Evolutionary conservation across 1,140 invertebrate species (phyloP), one percentile per base, ranked within the genome.

Genomic region (Pseudobourletiella spinata): DNA sequence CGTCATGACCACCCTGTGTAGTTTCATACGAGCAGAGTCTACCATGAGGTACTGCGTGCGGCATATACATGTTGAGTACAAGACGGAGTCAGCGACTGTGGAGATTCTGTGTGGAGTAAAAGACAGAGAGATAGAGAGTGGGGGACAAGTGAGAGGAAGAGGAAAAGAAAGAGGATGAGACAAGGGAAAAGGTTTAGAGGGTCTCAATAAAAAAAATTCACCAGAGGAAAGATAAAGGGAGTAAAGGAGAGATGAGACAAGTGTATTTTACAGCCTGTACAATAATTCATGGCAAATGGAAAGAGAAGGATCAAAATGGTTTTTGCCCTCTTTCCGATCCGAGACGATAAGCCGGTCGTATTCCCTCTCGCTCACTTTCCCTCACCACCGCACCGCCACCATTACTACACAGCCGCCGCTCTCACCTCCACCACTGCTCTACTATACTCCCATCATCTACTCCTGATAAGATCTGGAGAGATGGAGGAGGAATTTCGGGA

Each of bases 241-340:
- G 56, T 52, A 59, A 43, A 59, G 56, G 57, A 52, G 57, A 54
- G 35, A 59, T 55, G 57, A 64, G 62, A 59, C 62, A 64, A 64
- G 62, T 64, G 62, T 64, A 64, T 64, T 64, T 64, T 64, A 64
- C 62, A 55, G 57, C 57, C 48, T 64, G 30, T 30, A 59, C 62
- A 55, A 59, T 64, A 64, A 64, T 64, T 64, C 62, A 64, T 64
- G 62, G 62, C 24, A 64, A 63, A 63, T 63, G 56, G 61, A 59
- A 64, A 59, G 57, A 54, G 48, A 43, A 57, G 57, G 62, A 64
- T 64, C 48, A 59, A 64, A 59, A 64, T 64, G 57, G 54, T 64
- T 64, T 60, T 60, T 35, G 3, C 48, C 29, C 32, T 43, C 22
- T 22, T 24, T 16, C 55, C 55, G 32, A 39, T 39, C n/a, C n/a